Conservation (phyloP, 2,797 vertebrate genomes). For the Parauchenoglanis punctatus region DNA sequence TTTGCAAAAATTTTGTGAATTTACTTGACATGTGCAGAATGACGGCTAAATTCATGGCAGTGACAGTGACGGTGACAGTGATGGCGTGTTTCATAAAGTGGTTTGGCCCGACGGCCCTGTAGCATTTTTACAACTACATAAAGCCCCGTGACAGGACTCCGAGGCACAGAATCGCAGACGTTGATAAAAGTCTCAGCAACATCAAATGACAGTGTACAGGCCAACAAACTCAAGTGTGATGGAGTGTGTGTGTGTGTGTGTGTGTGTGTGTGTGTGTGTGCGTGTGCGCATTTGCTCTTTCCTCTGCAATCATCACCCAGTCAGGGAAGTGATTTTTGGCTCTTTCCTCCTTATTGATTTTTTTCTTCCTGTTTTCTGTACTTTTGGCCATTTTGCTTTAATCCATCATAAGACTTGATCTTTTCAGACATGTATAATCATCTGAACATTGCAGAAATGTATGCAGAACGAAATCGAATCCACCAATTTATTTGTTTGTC, state of each 20-base stretch:
- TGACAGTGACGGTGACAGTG: not conserved
- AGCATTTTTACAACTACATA: constrained; percentile 15
- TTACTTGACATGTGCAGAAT: not conserved
- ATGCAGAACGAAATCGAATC: not conserved
- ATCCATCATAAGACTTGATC: not conserved
- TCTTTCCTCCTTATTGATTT: constrained; percentile 36
- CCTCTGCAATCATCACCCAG: constrained; percentile 45
- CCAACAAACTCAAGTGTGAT: constrained; percentile 16
- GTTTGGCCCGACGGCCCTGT: not conserved
- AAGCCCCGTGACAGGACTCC: constrained; percentile 7
- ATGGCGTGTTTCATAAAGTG: constrained; percentile 1
- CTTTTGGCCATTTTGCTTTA: not conserved
- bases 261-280: not conserved
- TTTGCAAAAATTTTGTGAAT: not conserved
- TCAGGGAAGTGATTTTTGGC: constrained; percentile 9
- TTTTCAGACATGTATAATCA: not conserved
- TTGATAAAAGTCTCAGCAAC: constrained; percentile 25
- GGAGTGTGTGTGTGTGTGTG: not conserved
- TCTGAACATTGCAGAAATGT: no score
- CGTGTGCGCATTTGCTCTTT: not conserved
- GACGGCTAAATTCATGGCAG: not conserved
- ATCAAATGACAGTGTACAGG: constrained; percentile 21
- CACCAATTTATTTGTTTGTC: not conserved
- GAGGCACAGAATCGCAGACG: not conserved
- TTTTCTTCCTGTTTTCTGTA: not conserved